A percentile compares a stretch with the other conserved stretches of the same genome.
Conservation (phyloP, 2,888 invertebrate species). For the Rhabditoides inermis region DNA sequence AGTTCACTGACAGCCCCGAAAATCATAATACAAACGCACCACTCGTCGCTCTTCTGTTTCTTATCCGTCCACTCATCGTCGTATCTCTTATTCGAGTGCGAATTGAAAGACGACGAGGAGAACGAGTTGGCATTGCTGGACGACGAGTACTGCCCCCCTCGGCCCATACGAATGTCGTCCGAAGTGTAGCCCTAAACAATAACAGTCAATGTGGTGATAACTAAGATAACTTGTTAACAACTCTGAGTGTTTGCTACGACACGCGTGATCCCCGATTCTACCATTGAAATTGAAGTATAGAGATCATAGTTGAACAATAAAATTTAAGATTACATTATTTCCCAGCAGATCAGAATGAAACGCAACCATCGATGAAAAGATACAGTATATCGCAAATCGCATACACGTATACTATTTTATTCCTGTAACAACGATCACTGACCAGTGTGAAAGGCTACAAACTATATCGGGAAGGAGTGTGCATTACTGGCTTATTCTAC, state of each 20-base stretch:
- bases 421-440: too few species aligned
- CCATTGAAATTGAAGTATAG: not conserved
- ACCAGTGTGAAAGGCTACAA: too few species aligned
- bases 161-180: slow-evolving; percentile 14
- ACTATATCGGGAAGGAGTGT: too few species aligned
- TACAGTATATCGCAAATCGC: not conserved
- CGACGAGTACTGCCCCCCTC: slow-evolving; percentile 10
- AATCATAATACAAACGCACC: not conserved
- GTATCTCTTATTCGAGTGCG: not conserved
- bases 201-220: not conserved
- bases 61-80: not conserved
- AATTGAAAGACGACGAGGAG: not conserved
- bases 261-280: too few species aligned
- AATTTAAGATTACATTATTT: not conserved
- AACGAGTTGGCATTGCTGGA: too few species aligned
- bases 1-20: not conserved
- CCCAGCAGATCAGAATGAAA: too few species aligned
- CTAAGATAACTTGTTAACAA: too few species aligned
- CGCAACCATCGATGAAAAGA: too few species aligned
- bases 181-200: slow-evolving; percentile 20
- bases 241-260: too few species aligned
- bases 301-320: not conserved
- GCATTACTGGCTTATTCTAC: too few species aligned
- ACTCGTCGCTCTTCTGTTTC: not conserved
- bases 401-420: too few species aligned